Base-by-base conservation (phyloP, 1,140 invertebrate species). In the Nomia melanderi region DNA sequence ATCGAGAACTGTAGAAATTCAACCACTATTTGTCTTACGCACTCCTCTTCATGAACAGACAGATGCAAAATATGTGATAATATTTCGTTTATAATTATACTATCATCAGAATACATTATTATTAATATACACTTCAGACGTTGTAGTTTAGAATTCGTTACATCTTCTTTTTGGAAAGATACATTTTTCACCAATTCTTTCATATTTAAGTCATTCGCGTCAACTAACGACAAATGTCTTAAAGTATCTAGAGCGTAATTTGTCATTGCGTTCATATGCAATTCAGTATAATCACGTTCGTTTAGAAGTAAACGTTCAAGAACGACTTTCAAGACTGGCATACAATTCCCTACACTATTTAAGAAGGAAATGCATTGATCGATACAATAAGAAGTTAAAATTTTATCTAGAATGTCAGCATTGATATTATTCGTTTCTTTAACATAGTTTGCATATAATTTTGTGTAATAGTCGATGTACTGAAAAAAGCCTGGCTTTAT, bases 401-500 rank as follows among this genome's bases (percentile, higher is more conserved):
- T 78, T 17, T 39, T 33, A 23, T 69, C n/a, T 14, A 88, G 23
- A 44, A 71, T 63, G 29, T 71, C 59, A 5, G 2, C 11, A 62
- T 84, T 50, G 11, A 74, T 73, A 11, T 33, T 67, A 73, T 20
- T 62, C n/a, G 50, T 62, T 31, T 39, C 27, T 53, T 71, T 74
- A 31, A 82, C 5, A 56, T 75, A 33, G 6, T 59, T 12, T 1
- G 82, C 83, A 17, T 82, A 83, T 0, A 86, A 44, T 14, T 67
- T 69, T 29, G 78, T 77, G 29, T 82, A 64, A 59, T 84, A 33
- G 25, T 85, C 81, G 1, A 90, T 14, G 65, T 88, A 90, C 41
- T 88, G 86, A 47, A 83, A 87, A 71, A 89, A 90, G 27, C 86
- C 87, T 53, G 88, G 88, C 20, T 76, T 78, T 2, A 50, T 79